phyloP scores from a whole-genome alignment of 2,797 vertebrate species.

The Gymnocypris eckloni region DNA sequence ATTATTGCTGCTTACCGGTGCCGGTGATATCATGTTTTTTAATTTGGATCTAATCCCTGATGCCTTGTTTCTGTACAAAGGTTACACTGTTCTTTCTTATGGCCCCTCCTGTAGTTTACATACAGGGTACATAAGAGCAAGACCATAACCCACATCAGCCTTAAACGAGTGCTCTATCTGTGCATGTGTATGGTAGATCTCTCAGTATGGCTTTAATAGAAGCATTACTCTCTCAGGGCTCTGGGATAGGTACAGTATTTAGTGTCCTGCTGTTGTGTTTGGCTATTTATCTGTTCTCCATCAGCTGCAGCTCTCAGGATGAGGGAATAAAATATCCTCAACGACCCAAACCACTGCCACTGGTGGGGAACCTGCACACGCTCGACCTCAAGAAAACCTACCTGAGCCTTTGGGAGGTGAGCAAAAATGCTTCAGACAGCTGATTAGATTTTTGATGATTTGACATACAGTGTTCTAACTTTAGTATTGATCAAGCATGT shows the following conservation, averaged over 20 bases:
- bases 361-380: conserved; percentile 73
- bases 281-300: conserved; percentile 45
- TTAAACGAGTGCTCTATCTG: background rate
- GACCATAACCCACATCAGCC: background rate
- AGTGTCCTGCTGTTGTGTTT: conserved; percentile 48
- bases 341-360: conserved; percentile 71
- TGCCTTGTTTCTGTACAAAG: background rate
- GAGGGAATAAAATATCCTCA: conserved; percentile 51
- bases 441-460: background rate
- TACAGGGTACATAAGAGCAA: conserved; percentile 13
- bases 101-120: background rate
- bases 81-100: background rate
- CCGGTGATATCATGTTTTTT: background rate
- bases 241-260: conserved; percentile 43
- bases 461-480: no score
- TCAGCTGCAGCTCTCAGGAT: conserved; percentile 12
- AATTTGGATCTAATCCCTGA: background rate
- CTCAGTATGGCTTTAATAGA: conserved; percentile 43
- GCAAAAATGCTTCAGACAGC: background rate
- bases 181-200: background rate
- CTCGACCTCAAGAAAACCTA: conserved; percentile 66
- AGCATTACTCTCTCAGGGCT: conserved; percentile 25
- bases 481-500: conserved; percentile 45
- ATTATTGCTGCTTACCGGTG: background rate
- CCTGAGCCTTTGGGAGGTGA: conserved; percentile 65